These are phyloP conservation scores for Xiphophorus hellerii DNA, from an alignment of 2,113 vertebrate genomes.

Conservation along the genomic window DNA sequence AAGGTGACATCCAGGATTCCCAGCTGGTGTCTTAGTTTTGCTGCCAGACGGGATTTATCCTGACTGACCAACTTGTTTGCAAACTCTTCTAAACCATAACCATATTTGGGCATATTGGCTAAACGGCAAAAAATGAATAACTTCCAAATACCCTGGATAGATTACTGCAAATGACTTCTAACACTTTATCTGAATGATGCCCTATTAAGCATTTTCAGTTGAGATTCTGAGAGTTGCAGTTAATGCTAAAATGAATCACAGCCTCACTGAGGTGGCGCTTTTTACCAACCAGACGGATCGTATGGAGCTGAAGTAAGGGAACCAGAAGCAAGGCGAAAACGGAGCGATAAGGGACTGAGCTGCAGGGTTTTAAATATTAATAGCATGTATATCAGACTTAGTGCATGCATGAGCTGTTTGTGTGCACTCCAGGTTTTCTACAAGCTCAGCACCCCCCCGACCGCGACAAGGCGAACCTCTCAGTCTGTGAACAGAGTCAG, in stretches of 20 bases:
- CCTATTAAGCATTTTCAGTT: neutral
- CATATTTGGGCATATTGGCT: neutral
- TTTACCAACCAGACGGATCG: constrained; percentile 37
- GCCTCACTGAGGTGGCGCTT: constrained; percentile 28
- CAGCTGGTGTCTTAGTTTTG: neutral
- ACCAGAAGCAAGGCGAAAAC: constrained; percentile 21
- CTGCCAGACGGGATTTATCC: neutral
- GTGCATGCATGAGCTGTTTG: constrained; percentile 62
- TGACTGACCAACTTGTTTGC: neutral
- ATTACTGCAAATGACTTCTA: neutral
- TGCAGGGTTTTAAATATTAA: constrained; percentile 68
- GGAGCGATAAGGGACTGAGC: constrained; percentile 44
- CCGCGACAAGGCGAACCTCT: constrained; percentile 29
- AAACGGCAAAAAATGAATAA: neutral
- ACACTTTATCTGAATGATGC: neutral
- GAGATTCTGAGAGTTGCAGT: neutral
- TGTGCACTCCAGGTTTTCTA: constrained; percentile 58
- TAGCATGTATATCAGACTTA: constrained; percentile 53
- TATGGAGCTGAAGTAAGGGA: constrained; percentile 22
- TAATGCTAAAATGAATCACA: constrained; percentile 27
- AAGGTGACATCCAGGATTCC: constrained; percentile 3
- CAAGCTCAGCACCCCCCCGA: constrained; percentile 31
- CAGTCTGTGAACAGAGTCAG: constrained; percentile 24
- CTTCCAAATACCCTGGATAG: neutral
- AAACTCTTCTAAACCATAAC: neutral